Conservation (phyloP, 2,888 invertebrate genomes). For the Lottia scabra region DNA sequence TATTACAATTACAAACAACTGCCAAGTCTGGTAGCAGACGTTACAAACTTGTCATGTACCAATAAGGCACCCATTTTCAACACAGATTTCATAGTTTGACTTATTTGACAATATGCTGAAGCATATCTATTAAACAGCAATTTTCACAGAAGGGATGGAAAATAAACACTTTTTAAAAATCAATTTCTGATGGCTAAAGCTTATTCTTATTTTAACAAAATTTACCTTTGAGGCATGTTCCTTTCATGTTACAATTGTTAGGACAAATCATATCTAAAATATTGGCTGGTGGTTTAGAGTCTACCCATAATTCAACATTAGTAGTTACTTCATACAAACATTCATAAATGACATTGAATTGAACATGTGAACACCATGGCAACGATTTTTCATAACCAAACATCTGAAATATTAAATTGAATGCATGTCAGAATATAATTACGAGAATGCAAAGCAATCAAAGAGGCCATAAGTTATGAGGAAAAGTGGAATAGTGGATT, state of each 20-base stretch:
- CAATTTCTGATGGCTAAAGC: no score
- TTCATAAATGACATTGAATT: background rate
- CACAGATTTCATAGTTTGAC: no score
- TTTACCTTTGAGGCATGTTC: slow-evolving; percentile 14
- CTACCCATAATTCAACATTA: slow-evolving; percentile 19
- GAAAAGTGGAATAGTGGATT: no score
- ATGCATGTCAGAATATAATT: background rate
- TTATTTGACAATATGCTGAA: no score
- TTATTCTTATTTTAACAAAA: background rate
- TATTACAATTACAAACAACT: no score
- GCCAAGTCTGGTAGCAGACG: no score
- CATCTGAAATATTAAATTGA: background rate
- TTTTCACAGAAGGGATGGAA: no score
- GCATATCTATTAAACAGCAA: no score
- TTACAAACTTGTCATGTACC: no score
- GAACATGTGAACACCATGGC: background rate
- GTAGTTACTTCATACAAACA: slow-evolving; percentile 18
- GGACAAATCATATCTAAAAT: slow-evolving; percentile 19
- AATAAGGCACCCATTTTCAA: no score
- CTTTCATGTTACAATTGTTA: slow-evolving; percentile 1
- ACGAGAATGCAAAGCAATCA: background rate
- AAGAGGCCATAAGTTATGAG: no score
- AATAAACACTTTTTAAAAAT: no score
- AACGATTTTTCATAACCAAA: background rate
- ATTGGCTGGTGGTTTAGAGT: background rate